phyloP scores from a whole-genome alignment of 2,888 invertebrate genomes.

The Sphaeridia pumilis region DNA sequence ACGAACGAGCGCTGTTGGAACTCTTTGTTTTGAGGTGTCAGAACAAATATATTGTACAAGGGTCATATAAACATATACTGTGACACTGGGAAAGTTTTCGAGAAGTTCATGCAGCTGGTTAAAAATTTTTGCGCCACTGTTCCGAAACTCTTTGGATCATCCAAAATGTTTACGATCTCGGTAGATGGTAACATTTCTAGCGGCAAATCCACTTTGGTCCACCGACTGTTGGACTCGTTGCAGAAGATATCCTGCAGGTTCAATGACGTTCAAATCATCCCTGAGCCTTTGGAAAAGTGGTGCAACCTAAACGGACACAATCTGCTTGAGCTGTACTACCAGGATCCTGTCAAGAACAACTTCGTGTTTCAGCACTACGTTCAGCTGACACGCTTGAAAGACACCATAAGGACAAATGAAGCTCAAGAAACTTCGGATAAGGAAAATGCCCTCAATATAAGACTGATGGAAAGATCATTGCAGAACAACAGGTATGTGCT shows the following conservation, averaged over 20 bases:
- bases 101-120: no score
- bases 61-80: no score
- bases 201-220: conserved; percentile 30
- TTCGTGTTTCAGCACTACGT: conserved; percentile 47
- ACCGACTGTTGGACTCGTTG: conserved; percentile 18
- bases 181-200: conserved; percentile 35
- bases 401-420: conserved; percentile 15
- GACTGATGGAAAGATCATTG: conserved; percentile 40
- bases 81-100: no score
- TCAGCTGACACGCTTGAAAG: conserved; percentile 43
- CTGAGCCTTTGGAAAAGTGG: conserved; percentile 39
- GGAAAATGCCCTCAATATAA: conserved; percentile 36
- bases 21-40: no score
- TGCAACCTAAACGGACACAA: conserved; percentile 38
- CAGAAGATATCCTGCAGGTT: conserved; percentile 9
- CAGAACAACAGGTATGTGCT: conserved; percentile 41
- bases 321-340: conserved; percentile 43
- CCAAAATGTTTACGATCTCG: conserved; percentile 27
- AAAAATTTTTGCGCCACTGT: no score
- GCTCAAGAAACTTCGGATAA: neutral
- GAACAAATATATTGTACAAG: no score
- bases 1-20: no score
- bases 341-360: conserved; percentile 44
- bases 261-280: conserved; percentile 18
- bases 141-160: no score